phyloP scores from a whole-genome alignment of 2,888 invertebrate genomes.

The Drosophila hamatofila region DNA sequence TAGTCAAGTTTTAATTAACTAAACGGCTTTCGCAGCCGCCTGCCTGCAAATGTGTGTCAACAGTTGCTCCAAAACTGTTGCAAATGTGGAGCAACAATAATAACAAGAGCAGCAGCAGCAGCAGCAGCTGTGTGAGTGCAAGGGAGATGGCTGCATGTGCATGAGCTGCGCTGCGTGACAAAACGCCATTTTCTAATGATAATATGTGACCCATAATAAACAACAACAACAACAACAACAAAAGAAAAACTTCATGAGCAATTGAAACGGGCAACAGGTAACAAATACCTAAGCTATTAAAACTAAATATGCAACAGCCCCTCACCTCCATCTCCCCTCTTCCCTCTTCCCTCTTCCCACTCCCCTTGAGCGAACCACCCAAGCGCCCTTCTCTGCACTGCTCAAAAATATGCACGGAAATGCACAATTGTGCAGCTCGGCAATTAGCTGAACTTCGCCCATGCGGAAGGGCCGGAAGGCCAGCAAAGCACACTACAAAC shows the following conservation, averaged over 20 bases:
- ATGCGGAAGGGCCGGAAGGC: conserved; percentile 57
- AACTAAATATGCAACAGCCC: conserved; percentile 73
- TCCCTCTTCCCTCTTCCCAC: no score
- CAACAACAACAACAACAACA: conserved; percentile 49
- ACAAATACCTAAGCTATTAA: conserved; percentile 81
- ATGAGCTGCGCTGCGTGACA: conserved; percentile 81
- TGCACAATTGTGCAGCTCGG: conserved; percentile 84
- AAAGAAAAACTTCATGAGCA: conserved; percentile 62
- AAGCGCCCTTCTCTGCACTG: conserved; percentile 6
- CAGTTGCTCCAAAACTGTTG: conserved; percentile 42
- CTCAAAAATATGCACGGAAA: conserved; percentile 83
- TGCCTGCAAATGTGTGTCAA: conserved; percentile 43
- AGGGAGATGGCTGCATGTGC: conserved; percentile 53
- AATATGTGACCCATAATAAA: conserved; percentile 79
- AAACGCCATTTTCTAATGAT: conserved; percentile 83
- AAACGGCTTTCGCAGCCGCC: conserved; percentile 24
- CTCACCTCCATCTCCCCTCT: conserved; percentile 18
- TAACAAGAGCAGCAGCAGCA: background rate
- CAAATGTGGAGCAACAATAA: conserved; percentile 24
- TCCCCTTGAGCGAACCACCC: conserved; percentile 11
- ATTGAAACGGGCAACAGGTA: conserved; percentile 79
- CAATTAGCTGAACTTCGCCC: conserved; percentile 80
- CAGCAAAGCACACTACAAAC: conserved; percentile 27
- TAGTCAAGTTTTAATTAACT: conserved; percentile 39
- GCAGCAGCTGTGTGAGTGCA: conserved; percentile 19